Conservation (phyloP, 2,888 invertebrate genomes). For the Tipula lateralis region DNA sequence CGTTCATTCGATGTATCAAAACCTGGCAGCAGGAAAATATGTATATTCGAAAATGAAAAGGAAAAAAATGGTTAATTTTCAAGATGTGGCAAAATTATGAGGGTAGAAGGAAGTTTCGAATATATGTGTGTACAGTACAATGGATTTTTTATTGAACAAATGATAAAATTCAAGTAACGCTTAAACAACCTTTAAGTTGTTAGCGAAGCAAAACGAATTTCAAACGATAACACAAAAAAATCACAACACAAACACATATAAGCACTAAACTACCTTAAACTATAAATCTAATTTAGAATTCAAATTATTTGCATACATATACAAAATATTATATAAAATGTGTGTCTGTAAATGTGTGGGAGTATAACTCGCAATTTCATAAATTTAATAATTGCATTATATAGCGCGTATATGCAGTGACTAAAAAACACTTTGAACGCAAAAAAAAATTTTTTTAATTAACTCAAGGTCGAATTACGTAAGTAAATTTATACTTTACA, state of each 20-base stretch:
- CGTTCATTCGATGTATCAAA: no score
- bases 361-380: background rate
- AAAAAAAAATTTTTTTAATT: background rate
- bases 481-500: background rate
- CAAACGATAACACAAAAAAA: background rate
- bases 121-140: background rate
- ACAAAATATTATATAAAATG: background rate
- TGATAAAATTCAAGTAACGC: background rate
- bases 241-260: background rate
- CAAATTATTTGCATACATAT: no score
- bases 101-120: background rate
- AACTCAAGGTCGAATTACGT: background rate
- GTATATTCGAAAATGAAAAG: background rate
- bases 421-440: background rate
- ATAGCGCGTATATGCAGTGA: background rate
- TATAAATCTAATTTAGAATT: background rate
- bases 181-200: background rate
- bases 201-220: conserved; percentile 11
- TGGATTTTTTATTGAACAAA: background rate
- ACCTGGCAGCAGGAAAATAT: background rate
- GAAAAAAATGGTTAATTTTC: background rate
- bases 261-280: background rate
- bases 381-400: background rate
- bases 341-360: background rate
- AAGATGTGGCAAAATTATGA: conserved; percentile 24